phyloP scores from a whole-genome alignment of 2,888 invertebrate species.

The Leptopilina drosophilae region DNA sequence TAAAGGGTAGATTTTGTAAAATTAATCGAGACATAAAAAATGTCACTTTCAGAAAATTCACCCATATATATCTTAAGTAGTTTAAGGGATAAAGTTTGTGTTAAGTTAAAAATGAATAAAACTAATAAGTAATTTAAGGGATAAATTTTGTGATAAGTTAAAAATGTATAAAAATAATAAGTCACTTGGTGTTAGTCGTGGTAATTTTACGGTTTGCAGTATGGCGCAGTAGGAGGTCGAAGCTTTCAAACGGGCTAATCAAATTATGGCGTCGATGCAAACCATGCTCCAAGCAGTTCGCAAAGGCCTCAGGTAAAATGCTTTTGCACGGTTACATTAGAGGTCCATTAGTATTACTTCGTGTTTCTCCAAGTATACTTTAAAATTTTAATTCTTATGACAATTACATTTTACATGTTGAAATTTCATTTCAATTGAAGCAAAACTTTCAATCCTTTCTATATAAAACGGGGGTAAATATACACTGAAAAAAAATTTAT shows the following conservation, averaged over 20 bases:
- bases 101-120: no score
- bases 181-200: slow-evolving; percentile 12
- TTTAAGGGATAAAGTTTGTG: no score
- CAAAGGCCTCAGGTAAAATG: slow-evolving; percentile 60
- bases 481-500: no score
- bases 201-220: slow-evolving; percentile 18
- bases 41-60: no score
- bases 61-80: no score
- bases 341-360: slow-evolving; percentile 1
- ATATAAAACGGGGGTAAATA: no score
- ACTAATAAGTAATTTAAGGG: no score
- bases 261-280: slow-evolving; percentile 59
- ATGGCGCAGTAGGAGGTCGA: slow-evolving; percentile 44
- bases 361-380: not conserved
- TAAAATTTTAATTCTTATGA: not conserved
- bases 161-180: slow-evolving; percentile 20
- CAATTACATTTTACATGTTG: not conserved
- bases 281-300: slow-evolving; percentile 54
- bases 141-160: not conserved
- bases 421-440: no score
- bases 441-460: no score
- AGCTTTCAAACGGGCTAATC: slow-evolving; percentile 62
- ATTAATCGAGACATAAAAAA: no score
- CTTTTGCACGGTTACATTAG: slow-evolving; percentile 35
- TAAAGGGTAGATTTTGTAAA: no score